Conservation (phyloP, 2,113 vertebrate genomes). For the Spilogale gracilis region DNA sequence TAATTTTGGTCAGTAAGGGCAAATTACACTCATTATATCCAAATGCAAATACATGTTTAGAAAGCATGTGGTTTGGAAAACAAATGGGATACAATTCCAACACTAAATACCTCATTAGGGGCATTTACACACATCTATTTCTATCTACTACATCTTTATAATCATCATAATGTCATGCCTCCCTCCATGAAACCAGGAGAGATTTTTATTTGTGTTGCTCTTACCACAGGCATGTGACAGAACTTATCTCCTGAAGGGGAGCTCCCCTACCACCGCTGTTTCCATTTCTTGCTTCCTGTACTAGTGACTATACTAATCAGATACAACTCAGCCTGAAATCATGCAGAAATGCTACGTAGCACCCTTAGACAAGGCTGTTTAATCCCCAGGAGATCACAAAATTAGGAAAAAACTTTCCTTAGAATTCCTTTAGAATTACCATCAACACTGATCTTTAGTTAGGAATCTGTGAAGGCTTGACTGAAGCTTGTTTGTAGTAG, state of each 20-base stretch:
- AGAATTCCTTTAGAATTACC: background rate
- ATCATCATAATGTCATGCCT: background rate
- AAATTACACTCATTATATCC: conserved; percentile 74
- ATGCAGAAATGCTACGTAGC: background rate
- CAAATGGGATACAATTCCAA: conserved; percentile 39
- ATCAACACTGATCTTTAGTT: background rate
- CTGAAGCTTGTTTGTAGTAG: background rate
- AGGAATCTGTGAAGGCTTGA: background rate
- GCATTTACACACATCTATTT: conserved; percentile 43
- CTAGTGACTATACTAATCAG: background rate
- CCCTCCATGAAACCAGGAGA: background rate
- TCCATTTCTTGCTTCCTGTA: background rate
- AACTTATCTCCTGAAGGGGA: background rate
- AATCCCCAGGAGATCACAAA: background rate
- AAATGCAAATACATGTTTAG: conserved; percentile 69
- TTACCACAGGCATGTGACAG: background rate
- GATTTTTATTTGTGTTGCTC: background rate
- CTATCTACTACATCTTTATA: conserved; percentile 6
- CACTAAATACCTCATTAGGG: background rate
- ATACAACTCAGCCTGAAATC: background rate
- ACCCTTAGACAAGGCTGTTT: background rate
- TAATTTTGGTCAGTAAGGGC: conserved; percentile 70
- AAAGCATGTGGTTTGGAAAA: conserved; percentile 75
- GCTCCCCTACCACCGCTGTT: background rate
- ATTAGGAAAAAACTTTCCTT: background rate